Conservation (phyloP, 2,113 vertebrate genomes). For the Chaetodon auriga region DNA sequence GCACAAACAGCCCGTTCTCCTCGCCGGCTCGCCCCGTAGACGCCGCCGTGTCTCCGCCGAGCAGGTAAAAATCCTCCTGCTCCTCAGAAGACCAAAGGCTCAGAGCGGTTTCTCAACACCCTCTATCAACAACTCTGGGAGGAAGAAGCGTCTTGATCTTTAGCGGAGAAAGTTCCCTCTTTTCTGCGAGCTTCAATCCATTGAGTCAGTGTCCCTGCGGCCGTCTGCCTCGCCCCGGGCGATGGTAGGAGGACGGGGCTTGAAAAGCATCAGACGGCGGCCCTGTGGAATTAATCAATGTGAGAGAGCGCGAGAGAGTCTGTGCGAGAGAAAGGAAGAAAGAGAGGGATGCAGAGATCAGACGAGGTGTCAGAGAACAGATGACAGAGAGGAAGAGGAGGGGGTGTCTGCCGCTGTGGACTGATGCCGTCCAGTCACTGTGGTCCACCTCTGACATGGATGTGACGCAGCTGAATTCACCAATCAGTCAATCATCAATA, state of each 20-base stretch:
- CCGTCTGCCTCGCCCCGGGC: slow-evolving; percentile 62
- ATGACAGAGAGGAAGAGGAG: slow-evolving; percentile 27
- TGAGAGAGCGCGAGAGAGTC: slow-evolving; percentile 42
- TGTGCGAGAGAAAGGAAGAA: slow-evolving; percentile 35
- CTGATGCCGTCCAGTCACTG: background rate
- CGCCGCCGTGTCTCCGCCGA: slow-evolving; percentile 22
- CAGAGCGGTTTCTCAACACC: background rate
- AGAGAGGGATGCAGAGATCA: slow-evolving; percentile 56
- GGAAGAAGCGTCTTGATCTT: slow-evolving; percentile 68
- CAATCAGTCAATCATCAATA: background rate
- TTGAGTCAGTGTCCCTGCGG: slow-evolving; percentile 58
- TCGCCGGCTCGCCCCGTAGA: slow-evolving; percentile 19
- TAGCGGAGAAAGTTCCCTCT: slow-evolving; percentile 61
- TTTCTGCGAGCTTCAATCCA: slow-evolving; percentile 46
- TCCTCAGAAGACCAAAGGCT: slow-evolving; percentile 38
- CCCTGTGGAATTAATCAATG: slow-evolving; percentile 75
- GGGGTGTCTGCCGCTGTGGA: background rate
- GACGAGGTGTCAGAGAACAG: slow-evolving; percentile 36
- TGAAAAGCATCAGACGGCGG: slow-evolving; percentile 63
- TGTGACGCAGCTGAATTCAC: background rate
- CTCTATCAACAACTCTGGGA: slow-evolving; percentile 52
- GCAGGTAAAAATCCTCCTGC: slow-evolving; percentile 30
- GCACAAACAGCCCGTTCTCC: background rate
- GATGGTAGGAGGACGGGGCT: slow-evolving; percentile 58
- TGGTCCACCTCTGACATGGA: background rate